A percentile compares a stretch with the other conserved stretches of the same genome.
Evolutionary conservation across 2,797 vertebrate genomes (phyloP).

Genomic region (Enteromius mattozi): DNA sequence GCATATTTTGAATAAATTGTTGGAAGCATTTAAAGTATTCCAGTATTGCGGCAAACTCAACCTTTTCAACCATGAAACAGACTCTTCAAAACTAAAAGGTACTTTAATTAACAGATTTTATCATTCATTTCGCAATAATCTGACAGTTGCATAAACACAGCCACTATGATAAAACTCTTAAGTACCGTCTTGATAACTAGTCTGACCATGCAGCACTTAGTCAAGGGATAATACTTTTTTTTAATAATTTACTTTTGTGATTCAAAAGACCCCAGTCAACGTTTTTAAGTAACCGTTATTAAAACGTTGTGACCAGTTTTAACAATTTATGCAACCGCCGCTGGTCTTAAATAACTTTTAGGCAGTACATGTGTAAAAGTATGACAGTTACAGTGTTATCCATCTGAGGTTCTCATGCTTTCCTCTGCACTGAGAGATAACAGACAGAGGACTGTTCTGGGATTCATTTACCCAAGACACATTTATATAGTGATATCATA

Average conservation of each 20-base stretch:
- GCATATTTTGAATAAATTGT: not conserved
- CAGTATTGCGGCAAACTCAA: not conserved
- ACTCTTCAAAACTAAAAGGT: not conserved
- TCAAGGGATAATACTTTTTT: not conserved
- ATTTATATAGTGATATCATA: too few species aligned
- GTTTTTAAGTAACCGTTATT: not conserved
- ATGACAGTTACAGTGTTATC: constrained; percentile 30
- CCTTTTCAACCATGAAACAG: not conserved
- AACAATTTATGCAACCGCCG: not conserved
- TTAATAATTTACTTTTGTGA: too few species aligned
- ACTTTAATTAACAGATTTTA: not conserved
- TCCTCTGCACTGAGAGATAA: constrained; percentile 28
- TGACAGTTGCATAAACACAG: not conserved
- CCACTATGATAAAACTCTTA: not conserved
- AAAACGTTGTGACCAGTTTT: not conserved
- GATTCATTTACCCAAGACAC: not conserved
- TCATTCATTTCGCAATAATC: not conserved
- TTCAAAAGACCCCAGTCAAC: not conserved
- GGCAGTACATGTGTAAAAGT: not conserved
- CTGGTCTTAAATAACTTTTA: not conserved
- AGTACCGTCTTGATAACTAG: not conserved
- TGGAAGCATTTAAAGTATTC: not conserved
- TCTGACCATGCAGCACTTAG: not conserved
- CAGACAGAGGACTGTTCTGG: constrained; percentile 8
- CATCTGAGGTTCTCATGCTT: constrained; percentile 6